phyloP scores from a whole-genome alignment of 2,888 invertebrate genomes.

The Tenthredo notha region DNA sequence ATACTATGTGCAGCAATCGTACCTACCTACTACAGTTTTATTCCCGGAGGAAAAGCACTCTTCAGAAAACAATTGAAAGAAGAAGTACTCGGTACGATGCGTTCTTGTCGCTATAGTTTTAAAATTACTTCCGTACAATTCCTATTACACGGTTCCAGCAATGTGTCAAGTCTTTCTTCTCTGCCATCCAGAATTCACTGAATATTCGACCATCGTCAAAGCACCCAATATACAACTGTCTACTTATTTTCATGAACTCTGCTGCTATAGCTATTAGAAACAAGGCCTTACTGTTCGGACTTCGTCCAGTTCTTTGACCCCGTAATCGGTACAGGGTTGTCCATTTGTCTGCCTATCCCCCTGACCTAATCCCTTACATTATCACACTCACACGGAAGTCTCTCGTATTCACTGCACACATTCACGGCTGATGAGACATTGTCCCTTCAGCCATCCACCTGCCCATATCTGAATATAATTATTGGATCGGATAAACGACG shows the following conservation, averaged over 20 bases:
- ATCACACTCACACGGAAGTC: conserved; percentile 46
- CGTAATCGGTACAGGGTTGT: conserved; percentile 50
- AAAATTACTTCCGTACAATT: conserved; percentile 10
- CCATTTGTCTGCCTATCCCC: conserved; percentile 53
- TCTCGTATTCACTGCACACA: not conserved
- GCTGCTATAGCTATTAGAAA: not conserved
- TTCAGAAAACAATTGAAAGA: conserved; percentile 42
- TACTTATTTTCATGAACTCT: not conserved
- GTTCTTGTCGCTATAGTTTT: not conserved
- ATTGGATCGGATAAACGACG: not conserved
- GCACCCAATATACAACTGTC: not conserved
- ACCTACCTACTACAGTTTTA: conserved; percentile 29
- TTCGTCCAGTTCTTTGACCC: conserved; percentile 58
- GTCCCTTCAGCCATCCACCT: conserved; percentile 35
- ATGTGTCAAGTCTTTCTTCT: not conserved
- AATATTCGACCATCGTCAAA: not conserved
- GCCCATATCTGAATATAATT: conserved; percentile 38
- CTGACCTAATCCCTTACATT: conserved; percentile 58
- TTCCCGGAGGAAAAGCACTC: conserved; percentile 45
- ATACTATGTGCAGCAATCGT: conserved; percentile 5
- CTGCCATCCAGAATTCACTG: not conserved
- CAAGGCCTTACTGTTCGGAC: conserved; percentile 7
- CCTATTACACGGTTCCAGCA: not conserved
- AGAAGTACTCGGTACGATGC: conserved; percentile 25
- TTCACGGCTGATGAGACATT: conserved; percentile 13